Evolutionary conservation across 2,113 vertebrate genomes (phyloP), one percentile per base, ranked within the genome.

Genomic region (Gadus chalcogrammus): DNA sequence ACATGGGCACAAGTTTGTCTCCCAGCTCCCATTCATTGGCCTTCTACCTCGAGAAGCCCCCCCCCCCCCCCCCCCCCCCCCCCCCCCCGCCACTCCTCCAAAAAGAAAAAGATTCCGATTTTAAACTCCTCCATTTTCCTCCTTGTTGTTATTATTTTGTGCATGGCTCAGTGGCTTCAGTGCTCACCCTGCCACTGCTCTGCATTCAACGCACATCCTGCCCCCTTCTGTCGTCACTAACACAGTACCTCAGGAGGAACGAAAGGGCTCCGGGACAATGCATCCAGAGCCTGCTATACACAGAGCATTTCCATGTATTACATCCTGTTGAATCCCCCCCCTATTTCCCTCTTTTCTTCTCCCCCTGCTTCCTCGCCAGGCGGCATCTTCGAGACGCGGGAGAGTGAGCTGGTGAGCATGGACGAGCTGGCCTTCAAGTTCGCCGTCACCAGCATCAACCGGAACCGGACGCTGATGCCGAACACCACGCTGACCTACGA

Each of bases 361-460:
- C 31, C 67, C 27, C 15, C 6, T 68, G 27, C 80, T 53, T 69
- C 71, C 90, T 79, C 85, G 65, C 31, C 92, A 99, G 97, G 97
- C 71, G 97, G 97, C 27, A 99, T 99, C 79, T 98, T 99, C 67
- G 97, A 99, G 94, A 98, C 96, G 5, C 87, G 94, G 83, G 97
- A 99, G 88, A 97, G 94, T 38, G 97, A 98, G 82, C 90, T 96
- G 24, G 92, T 98, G 84, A 99, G 96, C 56, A 88, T 94, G 82
- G 97, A 99, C 82, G 97, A 99, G 91, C 79, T 99, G 89, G 96
- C 97, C 20, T 99, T 99, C 93, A 99, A 98, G 90, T 99, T 98
- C 85, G 97, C 97, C 52, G 94, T 99, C 71, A 96, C 91, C 87
- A 98, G 94, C 87, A 96, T 99, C 82, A 99, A 99, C 85, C 93